Conservation (phyloP, 2,888 invertebrate species). For the Phortica magna region DNA sequence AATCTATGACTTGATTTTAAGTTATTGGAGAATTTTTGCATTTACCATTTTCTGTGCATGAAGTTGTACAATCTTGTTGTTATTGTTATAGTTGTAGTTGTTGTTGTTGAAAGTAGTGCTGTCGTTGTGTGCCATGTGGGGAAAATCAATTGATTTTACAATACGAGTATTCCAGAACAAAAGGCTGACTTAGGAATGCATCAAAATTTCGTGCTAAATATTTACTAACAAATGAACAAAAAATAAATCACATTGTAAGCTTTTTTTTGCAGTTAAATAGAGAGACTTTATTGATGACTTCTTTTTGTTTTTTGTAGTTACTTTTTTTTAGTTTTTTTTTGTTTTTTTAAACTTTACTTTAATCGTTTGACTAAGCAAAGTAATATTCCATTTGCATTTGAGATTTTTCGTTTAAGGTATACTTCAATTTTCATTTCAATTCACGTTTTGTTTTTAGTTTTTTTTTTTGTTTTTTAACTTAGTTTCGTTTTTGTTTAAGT, state of each 20-base stretch:
- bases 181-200: no score
- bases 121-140: neutral
- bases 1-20: neutral
- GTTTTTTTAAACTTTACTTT: conserved; percentile 37
- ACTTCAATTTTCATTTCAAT: conserved; percentile 28
- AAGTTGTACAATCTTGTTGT: neutral
- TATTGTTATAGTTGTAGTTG: neutral
- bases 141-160: neutral
- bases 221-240: neutral
- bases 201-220: no score
- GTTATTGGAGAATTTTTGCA: conserved; percentile 9
- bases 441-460: conserved; percentile 27
- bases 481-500: neutral
- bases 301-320: conserved; percentile 50
- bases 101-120: neutral
- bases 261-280: conserved; percentile 68
- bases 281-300: conserved; percentile 71
- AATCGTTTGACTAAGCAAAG: conserved; percentile 51
- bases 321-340: conserved; percentile 25
- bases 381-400: conserved; percentile 49
- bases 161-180: neutral
- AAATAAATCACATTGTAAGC: neutral
- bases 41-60: conserved; percentile 14
- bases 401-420: conserved; percentile 22
- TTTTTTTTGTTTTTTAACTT: conserved; percentile 25